Evolutionary conservation across 1,140 invertebrate species (phyloP).

Genomic region (Apis laboriosa): DNA sequence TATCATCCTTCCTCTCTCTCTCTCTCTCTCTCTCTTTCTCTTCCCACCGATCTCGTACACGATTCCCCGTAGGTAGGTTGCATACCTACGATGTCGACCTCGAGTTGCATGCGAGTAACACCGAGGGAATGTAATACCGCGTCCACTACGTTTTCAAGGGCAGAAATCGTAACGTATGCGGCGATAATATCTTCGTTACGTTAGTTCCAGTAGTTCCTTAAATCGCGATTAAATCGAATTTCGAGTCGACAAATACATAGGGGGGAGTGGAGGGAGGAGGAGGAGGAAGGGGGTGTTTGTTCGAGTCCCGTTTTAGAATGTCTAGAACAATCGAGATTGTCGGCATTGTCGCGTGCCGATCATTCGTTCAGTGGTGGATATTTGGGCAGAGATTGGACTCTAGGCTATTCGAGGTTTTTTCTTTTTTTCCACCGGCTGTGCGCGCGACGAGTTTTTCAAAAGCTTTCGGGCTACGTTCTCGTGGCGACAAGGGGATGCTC

Average conservation of each 20-base stretch:
- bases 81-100: constrained; percentile 52
- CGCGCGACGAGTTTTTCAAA: constrained; percentile 2
- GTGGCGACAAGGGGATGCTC: not conserved
- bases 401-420: not conserved
- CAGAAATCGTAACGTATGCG: not conserved
- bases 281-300: not conserved
- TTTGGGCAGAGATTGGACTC: not conserved
- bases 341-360: constrained; percentile 15
- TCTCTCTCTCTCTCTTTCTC: too few relatives aligned
- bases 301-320: not conserved
- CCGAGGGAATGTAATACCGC: too few relatives aligned
- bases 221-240: constrained; percentile 21
- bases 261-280: too few relatives aligned
- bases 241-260: not conserved
- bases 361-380: constrained; percentile 29
- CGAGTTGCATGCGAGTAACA: constrained; percentile 5
- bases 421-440: not conserved
- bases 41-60: not conserved
- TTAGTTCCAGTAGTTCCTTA: constrained; percentile 7
- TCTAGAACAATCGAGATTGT: not conserved
- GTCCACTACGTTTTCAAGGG: constrained; percentile 44
- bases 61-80: constrained; percentile 12
- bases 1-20: not conserved
- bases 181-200: not conserved
- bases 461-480: not conserved